phyloP scores from a whole-genome alignment of 30 jellyfish, hydroid and myxozoan species.

The Phacellophora camtschatica region DNA sequence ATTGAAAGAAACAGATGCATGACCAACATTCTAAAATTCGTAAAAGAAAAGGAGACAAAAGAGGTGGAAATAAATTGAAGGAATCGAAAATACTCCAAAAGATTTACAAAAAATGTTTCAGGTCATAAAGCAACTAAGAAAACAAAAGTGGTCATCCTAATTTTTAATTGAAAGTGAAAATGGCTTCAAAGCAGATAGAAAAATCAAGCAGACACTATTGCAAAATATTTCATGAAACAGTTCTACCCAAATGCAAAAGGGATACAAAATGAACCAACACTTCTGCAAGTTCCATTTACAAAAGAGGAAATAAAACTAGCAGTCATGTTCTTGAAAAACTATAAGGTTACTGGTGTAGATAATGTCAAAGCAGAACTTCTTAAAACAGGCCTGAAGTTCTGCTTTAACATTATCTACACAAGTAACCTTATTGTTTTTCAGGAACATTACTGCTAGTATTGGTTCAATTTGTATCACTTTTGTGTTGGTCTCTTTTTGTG shows the following conservation, averaged over 20 bases:
- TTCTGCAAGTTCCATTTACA: background rate
- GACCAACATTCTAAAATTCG: background rate
- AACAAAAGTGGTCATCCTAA: background rate
- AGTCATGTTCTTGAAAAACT: background rate
- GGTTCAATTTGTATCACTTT: too few relatives aligned
- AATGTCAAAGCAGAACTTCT: background rate
- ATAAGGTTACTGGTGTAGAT: background rate
- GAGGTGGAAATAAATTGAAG: background rate
- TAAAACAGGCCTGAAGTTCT: background rate
- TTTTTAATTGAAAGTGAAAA: background rate
- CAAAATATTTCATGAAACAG: background rate
- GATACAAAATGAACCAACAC: conserved; percentile 2
- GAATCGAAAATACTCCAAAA: background rate
- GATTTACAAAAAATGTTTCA: background rate
- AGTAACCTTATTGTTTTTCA: too few relatives aligned
- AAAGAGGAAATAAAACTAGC: background rate
- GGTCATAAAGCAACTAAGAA: background rate
- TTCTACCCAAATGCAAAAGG: background rate
- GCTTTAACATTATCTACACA: too few relatives aligned
- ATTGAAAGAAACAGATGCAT: background rate
- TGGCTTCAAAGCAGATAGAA: background rate
- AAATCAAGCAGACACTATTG: background rate
- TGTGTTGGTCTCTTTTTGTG: too few relatives aligned
- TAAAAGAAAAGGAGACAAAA: background rate
- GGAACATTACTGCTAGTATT: too few relatives aligned